A percentile compares a stretch with the other conserved stretches of the same genome.
phyloP scores from a whole-genome alignment of 2,113 vertebrate genomes.

The Hymenochirus boettgeri region DNA sequence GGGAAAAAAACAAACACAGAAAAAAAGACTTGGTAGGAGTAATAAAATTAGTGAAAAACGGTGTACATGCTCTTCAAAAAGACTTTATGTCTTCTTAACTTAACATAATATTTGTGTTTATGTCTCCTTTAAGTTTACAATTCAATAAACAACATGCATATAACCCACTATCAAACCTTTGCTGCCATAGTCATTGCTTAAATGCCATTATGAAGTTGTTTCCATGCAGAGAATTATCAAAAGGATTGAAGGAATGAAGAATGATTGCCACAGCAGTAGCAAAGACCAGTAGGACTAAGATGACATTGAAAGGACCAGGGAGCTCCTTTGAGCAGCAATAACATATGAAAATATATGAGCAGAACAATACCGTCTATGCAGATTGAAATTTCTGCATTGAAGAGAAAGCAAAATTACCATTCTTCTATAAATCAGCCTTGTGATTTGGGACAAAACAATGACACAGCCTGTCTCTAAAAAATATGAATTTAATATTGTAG shows the following conservation, averaged over 20 bases:
- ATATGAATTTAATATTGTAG: slow-evolving; percentile 26
- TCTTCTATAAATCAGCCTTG: slow-evolving; percentile 28
- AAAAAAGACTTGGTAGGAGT: no score
- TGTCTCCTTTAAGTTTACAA: no score
- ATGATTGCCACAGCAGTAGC: background rate
- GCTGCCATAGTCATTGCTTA: background rate
- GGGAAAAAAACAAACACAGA: no score
- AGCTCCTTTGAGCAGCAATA: background rate
- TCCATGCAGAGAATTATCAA: background rate
- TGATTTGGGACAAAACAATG: slow-evolving; percentile 29
- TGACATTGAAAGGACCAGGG: background rate
- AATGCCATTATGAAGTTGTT: background rate
- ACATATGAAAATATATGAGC: background rate
- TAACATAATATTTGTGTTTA: no score
- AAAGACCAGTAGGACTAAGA: background rate
- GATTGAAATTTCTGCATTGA: slow-evolving; percentile 1
- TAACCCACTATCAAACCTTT: background rate
- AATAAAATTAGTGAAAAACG: no score
- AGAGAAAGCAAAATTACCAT: slow-evolving; percentile 25
- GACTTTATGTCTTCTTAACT: no score
- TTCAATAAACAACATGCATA: no score
- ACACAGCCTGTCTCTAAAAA: slow-evolving; percentile 13
- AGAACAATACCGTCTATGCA: slow-evolving; percentile 3
- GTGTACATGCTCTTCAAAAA: no score
- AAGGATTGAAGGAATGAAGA: background rate